Evolutionary conservation across 2,888 invertebrate genomes (phyloP).

Genomic region (Amblyjoppa proteus): DNA sequence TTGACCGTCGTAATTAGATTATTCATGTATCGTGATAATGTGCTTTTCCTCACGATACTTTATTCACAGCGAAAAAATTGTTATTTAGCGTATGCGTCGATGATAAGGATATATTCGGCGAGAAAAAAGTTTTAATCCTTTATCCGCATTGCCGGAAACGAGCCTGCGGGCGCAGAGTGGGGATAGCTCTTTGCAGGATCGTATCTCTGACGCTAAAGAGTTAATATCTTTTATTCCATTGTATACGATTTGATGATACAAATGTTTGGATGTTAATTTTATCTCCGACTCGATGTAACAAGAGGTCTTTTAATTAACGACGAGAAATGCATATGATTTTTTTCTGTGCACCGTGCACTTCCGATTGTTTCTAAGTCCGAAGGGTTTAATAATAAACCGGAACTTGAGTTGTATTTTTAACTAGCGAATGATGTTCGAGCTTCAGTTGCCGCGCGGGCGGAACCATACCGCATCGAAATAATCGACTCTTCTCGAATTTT

Average conservation of each 20-base stretch:
- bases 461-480: background rate
- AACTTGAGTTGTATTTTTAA: background rate
- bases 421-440: background rate
- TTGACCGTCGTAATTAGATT: conserved; percentile 4
- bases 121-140: too few species aligned
- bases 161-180: too few species aligned
- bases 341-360: background rate
- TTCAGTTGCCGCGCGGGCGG: background rate
- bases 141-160: too few species aligned
- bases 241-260: too few species aligned
- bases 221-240: too few species aligned
- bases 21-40: background rate
- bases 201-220: too few species aligned
- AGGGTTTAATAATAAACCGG: background rate
- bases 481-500: conserved; percentile 7
- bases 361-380: background rate
- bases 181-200: too few species aligned
- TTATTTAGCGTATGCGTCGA: too few species aligned
- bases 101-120: too few species aligned
- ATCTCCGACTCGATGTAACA: background rate
- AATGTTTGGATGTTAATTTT: too few species aligned
- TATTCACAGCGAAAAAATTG: too few species aligned
- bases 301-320: background rate
- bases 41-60: background rate
- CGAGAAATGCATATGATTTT: background rate